A percentile compares a stretch with the other conserved stretches of the same genome.
Conservation (phyloP, 2,113 vertebrate genomes). For the Bungarus multicinctus region DNA sequence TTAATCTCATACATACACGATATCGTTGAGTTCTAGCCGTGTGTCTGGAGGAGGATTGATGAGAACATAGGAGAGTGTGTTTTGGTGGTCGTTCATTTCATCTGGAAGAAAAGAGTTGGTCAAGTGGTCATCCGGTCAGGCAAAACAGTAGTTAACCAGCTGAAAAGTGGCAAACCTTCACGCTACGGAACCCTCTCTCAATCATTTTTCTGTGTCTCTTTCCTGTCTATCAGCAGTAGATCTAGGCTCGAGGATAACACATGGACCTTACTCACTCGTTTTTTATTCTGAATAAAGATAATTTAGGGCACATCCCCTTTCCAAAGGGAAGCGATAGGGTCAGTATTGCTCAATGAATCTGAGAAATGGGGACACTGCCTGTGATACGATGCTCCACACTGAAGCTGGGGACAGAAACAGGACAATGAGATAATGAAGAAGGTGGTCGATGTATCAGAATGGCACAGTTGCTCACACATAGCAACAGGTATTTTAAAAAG, state of each 20-base stretch:
- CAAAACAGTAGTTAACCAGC: too few species aligned
- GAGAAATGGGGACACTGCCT: not conserved
- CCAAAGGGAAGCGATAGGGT: not conserved
- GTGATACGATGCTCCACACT: not conserved
- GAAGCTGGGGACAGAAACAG: not conserved
- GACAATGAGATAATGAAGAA: not conserved
- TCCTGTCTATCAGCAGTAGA: not conserved
- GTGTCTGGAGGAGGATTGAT: constrained; percentile 96
- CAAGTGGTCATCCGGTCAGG: too few species aligned
- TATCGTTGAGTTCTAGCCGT: constrained; percentile 90
- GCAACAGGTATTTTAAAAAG: not conserved
- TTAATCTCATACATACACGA: constrained; percentile 77
- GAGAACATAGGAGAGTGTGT: constrained; percentile 94
- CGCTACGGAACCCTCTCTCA: fast-evolving
- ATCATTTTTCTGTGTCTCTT: too few species aligned
- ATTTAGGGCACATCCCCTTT: not conserved
- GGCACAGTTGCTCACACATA: not conserved
- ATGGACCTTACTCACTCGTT: not conserved
- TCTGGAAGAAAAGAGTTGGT: constrained; percentile 69
- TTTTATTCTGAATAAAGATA: not conserved
- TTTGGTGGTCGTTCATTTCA: constrained; percentile 97
- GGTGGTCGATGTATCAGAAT: not conserved
- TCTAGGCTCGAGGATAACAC: not conserved
- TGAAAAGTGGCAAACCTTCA: fast-evolving
- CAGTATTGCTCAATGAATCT: not conserved